Evolutionary conservation across 2,113 vertebrate genomes (phyloP).

Genomic region (Oncorhynchus gorbuscha): DNA sequence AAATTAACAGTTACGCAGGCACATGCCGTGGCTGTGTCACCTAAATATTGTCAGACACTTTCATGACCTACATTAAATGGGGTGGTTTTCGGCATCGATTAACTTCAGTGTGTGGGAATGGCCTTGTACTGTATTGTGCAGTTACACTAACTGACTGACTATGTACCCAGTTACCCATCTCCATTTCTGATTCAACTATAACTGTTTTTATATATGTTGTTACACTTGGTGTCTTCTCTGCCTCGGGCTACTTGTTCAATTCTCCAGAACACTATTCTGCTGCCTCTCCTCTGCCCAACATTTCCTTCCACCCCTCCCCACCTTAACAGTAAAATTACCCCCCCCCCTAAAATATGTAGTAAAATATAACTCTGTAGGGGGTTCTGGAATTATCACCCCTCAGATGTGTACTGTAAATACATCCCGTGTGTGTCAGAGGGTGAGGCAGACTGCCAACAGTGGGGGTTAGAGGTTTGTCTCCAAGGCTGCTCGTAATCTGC

Average conservation of each 20-base stretch:
- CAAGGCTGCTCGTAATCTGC: constrained; percentile 58
- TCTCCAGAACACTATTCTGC: constrained; percentile 7
- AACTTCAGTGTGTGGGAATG: background rate
- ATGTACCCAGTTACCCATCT: constrained; percentile 7
- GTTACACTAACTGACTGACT: background rate
- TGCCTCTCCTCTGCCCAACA: constrained; percentile 17
- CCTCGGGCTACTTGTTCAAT: constrained; percentile 45
- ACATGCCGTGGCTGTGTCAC: constrained; percentile 9
- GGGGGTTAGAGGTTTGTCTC: constrained; percentile 29
- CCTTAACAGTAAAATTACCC: constrained; percentile 33
- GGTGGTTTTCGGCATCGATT: background rate
- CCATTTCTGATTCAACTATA: constrained; percentile 16
- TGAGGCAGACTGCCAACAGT: background rate
- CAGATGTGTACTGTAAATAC: background rate
- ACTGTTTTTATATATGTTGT: constrained; percentile 39
- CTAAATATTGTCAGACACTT: background rate
- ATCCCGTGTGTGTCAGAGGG: background rate
- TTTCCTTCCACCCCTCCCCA: constrained; percentile 47
- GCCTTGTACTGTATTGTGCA: no score
- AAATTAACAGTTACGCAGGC: constrained; percentile 48
- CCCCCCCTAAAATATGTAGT: constrained; percentile 22
- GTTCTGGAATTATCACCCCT: background rate
- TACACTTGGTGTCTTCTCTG: constrained; percentile 32
- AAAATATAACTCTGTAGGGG: background rate
- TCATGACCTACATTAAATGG: background rate